A percentile compares a stretch with the other conserved stretches of the same genome.
phyloP scores from a whole-genome alignment of 2,888 invertebrate genomes.

The Heliconius charithonia region DNA sequence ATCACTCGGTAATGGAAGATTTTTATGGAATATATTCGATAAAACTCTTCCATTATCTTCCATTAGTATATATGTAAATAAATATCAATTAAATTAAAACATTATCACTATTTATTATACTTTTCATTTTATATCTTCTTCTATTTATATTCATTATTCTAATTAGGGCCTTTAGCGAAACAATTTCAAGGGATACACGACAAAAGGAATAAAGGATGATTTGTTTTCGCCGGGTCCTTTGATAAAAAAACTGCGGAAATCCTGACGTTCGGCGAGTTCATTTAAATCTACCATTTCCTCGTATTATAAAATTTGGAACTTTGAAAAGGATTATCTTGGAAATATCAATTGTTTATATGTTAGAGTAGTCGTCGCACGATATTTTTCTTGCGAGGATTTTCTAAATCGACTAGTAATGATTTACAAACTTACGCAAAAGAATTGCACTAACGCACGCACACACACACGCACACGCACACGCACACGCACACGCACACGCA shows the following conservation, averaged over 20 bases:
- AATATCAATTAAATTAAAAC: background rate
- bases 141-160: conserved; percentile 38
- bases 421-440: too few relatives aligned
- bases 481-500: too few relatives aligned
- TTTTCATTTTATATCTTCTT: background rate
- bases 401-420: too few relatives aligned
- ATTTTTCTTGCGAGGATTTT: too few relatives aligned
- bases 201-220: conserved; percentile 57
- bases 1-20: too few relatives aligned
- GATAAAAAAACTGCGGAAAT: conserved; percentile 40
- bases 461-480: too few relatives aligned
- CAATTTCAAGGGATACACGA: conserved; percentile 54
- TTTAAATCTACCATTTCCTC: conserved; percentile 57
- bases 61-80: background rate
- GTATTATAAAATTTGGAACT: conserved; percentile 39
- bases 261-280: conserved; percentile 50
- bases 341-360: conserved; percentile 19
- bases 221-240: conserved; percentile 54
- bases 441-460: too few relatives aligned
- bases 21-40: too few relatives aligned
- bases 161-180: conserved; percentile 45
- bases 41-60: too few relatives aligned
- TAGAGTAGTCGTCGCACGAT: too few relatives aligned
- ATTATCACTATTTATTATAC: background rate
- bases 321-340: conserved; percentile 30